Evolutionary conservation across 1,140 invertebrate genomes (phyloP), one percentile per base, ranked within the genome.

Genomic region (Apis laboriosa): DNA sequence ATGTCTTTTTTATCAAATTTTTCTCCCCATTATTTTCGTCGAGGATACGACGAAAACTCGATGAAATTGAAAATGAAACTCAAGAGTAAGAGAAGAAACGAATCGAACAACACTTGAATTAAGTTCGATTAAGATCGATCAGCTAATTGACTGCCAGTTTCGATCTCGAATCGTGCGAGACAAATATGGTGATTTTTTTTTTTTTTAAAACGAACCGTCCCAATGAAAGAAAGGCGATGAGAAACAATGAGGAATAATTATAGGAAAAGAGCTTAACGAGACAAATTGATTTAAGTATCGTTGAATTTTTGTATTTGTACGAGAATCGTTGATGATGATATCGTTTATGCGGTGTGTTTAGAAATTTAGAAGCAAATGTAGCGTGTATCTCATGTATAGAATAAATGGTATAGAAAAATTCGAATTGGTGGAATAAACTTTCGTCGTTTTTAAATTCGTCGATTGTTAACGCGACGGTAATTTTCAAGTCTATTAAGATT

Each of bases 121-220:
- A 77, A 43, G 19, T 58, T 2, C 3, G 9, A 13, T n/a, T 19
- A 43, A 8, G 4, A 43, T 67, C 34, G 15, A 53, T 73, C 43
- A n/a, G n/a, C 49, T 51, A 58, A 75, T 75, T 19, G 11, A 71
- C 74, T 70, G 74, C 74, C 80, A 68, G 66, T 19, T 34, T 63
- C 13, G 55, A 70, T 51, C 43, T 8, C 34, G 11, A 70, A 13
- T 34, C n/a, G 17, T 8, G 19, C 12, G 43, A 24, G 21, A 34
- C 13, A 5, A 55, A n/a, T 53, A 60, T 51, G 58, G n/a, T 43
- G 17, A 12, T 11, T 61, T 75, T 67, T 28, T 64, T 75, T 67
- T 51, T 64, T 58, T 24, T 24, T 24, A 9, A 66, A 67, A 58
- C 24, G 43, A 76, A n/a, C 72, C 72, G 72, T 67, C 79, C 79